Conservation (phyloP, 64 coral and sea anemone species). For the Anthopleura sola region DNA sequence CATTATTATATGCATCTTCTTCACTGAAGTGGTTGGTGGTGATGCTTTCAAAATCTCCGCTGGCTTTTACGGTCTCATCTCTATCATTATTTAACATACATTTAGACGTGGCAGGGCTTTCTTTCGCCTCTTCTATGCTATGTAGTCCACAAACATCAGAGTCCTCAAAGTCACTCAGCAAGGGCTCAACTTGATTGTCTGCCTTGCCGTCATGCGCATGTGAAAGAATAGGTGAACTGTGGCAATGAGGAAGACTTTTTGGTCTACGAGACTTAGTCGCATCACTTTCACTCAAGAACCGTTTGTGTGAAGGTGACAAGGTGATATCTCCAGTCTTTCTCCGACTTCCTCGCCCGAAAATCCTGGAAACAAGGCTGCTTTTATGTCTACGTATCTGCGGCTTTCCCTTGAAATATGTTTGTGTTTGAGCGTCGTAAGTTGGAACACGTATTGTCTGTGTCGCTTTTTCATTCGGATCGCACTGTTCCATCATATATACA, state of each 20-base stretch:
- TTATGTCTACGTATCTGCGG: background rate
- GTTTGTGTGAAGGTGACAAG: background rate
- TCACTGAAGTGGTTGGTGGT: background rate
- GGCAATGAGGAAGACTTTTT: background rate
- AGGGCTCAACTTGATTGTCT: background rate
- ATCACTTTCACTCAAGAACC: background rate
- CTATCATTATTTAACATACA: background rate
- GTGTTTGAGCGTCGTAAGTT: background rate
- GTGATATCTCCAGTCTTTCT: background rate
- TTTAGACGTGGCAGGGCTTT: background rate
- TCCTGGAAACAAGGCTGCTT: background rate
- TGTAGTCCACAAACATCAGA: background rate
- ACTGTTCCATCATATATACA: background rate
- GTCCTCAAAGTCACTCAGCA: background rate
- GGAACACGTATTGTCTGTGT: background rate
- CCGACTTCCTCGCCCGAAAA: background rate
- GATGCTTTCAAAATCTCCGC: background rate
- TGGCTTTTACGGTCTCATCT: background rate
- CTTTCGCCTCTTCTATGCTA: background rate
- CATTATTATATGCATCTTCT: background rate
- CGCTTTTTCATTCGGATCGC: slow-evolving; percentile 18
- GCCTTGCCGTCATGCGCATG: background rate
- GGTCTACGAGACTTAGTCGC: background rate
- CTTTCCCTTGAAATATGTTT: background rate
- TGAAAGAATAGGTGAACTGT: background rate